Percentiles rank a stretch among this genome's conserved stretches.
Evolutionary conservation across 2,888 invertebrate species (phyloP).

Genomic region (Xylota sylvarum): DNA sequence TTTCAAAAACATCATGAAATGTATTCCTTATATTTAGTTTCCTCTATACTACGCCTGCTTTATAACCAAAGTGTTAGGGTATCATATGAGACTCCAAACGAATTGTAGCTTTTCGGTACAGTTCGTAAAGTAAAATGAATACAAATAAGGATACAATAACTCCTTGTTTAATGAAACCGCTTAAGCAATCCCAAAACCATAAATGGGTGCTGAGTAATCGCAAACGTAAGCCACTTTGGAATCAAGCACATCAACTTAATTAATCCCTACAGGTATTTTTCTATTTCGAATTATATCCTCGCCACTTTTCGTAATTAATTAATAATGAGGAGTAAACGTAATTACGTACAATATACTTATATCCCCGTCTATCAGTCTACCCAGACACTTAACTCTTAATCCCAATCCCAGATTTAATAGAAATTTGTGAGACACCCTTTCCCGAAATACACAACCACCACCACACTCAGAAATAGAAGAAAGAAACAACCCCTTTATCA

Average conservation of each 20-base stretch:
- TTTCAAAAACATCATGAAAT: no score
- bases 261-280: background rate
- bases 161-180: background rate
- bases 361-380: background rate
- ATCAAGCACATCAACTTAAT: background rate
- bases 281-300: background rate
- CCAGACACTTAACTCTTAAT: constrained; percentile 24
- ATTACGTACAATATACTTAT: background rate
- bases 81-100: no score
- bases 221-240: background rate
- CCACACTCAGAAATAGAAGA: no score
- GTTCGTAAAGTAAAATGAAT: no score
- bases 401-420: constrained; percentile 13
- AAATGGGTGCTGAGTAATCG: background rate
- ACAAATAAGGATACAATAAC: background rate
- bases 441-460: background rate
- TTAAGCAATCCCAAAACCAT: background rate
- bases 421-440: constrained; percentile 22
- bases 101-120: no score
- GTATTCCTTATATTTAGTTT: no score
- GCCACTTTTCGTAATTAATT: background rate
- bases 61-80: no score
- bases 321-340: background rate
- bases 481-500: constrained; percentile 4
- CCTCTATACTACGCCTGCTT: no score